phyloP scores from a whole-genome alignment of 2,113 vertebrate genomes.

The Onychostruthus taczanowskii region DNA sequence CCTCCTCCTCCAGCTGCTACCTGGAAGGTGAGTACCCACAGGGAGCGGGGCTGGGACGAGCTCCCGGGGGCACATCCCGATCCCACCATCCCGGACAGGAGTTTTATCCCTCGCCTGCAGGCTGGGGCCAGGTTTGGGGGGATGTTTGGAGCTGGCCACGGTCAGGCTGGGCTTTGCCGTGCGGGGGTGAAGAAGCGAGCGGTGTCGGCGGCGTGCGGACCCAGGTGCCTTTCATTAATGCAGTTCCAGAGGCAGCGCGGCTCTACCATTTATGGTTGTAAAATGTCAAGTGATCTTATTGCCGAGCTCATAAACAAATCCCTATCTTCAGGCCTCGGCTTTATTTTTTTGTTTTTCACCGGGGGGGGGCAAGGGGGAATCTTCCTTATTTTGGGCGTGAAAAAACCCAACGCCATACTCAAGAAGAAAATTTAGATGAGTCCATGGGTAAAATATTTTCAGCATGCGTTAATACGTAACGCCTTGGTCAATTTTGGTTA shows the following conservation, averaged over 20 bases:
- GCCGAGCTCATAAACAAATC: conserved; percentile 30
- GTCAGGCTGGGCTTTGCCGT: background rate
- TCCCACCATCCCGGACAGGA: background rate
- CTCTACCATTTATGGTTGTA: conserved; percentile 77
- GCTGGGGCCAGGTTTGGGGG: background rate
- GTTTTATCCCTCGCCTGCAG: background rate
- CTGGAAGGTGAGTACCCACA: conserved; percentile 86
- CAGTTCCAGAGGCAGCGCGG: conserved; percentile 10
- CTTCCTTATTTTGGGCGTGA: background rate
- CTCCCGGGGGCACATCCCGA: rapidly evolving
- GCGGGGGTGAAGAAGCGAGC: background rate
- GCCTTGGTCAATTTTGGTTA: background rate
- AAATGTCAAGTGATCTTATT: conserved; percentile 43
- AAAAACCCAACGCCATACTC: background rate
- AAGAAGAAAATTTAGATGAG: background rate
- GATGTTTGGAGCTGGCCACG: background rate
- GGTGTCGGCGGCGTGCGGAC: background rate
- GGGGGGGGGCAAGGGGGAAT: rapidly evolving
- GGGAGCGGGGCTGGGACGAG: background rate
- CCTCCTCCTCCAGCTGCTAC: conserved; percentile 96
- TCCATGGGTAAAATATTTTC: background rate
- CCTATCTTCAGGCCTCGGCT: background rate
- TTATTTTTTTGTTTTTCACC: background rate
- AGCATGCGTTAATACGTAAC: rapidly evolving
- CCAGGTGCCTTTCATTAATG: conserved; percentile 66